Conservation (phyloP, 1,140 invertebrate genomes). For the Ceratosolen solmsi region DNA sequence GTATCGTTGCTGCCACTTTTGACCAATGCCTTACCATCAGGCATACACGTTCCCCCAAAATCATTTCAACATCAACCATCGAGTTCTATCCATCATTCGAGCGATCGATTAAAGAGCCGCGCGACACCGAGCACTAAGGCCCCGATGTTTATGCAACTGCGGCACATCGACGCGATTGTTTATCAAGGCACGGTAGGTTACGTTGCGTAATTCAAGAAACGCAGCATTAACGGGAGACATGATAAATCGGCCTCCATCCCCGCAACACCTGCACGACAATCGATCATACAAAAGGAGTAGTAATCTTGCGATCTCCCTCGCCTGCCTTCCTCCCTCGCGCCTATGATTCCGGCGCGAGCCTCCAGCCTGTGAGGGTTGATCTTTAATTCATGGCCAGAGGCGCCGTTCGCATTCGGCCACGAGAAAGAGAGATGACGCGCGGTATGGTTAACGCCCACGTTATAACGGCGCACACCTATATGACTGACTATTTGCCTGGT, state of each 20-base stretch:
- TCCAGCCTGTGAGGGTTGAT: conserved; percentile 56
- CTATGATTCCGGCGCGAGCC: conserved; percentile 35
- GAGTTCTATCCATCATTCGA: too few species aligned
- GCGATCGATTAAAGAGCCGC: too few species aligned
- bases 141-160: background rate
- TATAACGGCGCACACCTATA: conserved; percentile 9
- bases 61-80: too few species aligned
- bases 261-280: conserved; percentile 32
- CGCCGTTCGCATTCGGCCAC: conserved; percentile 21
- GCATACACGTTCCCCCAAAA: too few species aligned
- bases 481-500: conserved; percentile 31
- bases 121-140: background rate
- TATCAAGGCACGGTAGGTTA: background rate
- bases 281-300: conserved; percentile 44
- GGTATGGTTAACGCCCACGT: conserved; percentile 50
- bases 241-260: conserved; percentile 32
- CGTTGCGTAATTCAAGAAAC: conserved; percentile 39
- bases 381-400: conserved; percentile 59
- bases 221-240: background rate
- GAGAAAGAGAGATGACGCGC: background rate
- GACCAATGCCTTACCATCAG: too few species aligned
- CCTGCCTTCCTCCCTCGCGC: background rate
- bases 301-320: conserved; percentile 40
- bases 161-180: background rate
- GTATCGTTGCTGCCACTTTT: too few species aligned